Percentiles rank a stretch among this genome's conserved stretches.
These are phyloP conservation scores for Manis javanica DNA, from an alignment of 2,797 vertebrate species.

Conservation along the genomic window DNA sequence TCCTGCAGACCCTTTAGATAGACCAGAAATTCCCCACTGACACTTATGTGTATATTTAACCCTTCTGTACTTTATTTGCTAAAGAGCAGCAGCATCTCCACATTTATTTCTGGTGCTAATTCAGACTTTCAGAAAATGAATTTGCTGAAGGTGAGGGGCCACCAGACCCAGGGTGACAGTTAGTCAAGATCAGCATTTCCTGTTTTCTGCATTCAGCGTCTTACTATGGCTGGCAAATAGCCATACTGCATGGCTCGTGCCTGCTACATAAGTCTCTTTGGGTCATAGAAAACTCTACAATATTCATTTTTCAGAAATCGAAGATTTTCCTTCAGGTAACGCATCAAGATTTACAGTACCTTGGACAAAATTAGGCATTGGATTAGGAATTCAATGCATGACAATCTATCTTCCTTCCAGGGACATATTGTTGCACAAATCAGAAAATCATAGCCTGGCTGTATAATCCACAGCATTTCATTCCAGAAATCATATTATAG, in stretches of 20 bases:
- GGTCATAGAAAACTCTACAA: constrained; percentile 70
- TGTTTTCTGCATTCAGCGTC: constrained; percentile 53
- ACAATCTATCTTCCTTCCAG: constrained; percentile 68
- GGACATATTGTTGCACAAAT: constrained; percentile 75
- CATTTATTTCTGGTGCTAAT: constrained; percentile 33
- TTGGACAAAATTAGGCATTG: constrained; percentile 66
- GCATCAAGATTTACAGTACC: constrained; percentile 69
- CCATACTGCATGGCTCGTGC: rapidly evolving
- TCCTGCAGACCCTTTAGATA: background rate
- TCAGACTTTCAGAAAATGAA: background rate
- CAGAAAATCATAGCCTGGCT: constrained; percentile 75
- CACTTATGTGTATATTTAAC: background rate
- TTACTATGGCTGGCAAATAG: constrained; percentile 3
- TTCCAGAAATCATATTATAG: constrained; percentile 64
- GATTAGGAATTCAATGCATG: constrained; percentile 68
- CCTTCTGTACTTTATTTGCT: background rate
- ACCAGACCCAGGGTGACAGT: background rate
- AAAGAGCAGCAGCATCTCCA: background rate
- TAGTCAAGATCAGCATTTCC: background rate
- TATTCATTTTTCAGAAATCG: constrained; percentile 70
- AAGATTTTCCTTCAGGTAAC: constrained; percentile 76
- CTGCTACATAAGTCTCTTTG: constrained; percentile 47
- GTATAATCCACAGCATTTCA: constrained; percentile 77
- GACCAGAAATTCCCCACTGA: background rate
- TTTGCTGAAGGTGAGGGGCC: constrained; percentile 13